Evolutionary conservation across 2,797 vertebrate genomes (phyloP).

Genomic region (Eulemur albifrons): DNA sequence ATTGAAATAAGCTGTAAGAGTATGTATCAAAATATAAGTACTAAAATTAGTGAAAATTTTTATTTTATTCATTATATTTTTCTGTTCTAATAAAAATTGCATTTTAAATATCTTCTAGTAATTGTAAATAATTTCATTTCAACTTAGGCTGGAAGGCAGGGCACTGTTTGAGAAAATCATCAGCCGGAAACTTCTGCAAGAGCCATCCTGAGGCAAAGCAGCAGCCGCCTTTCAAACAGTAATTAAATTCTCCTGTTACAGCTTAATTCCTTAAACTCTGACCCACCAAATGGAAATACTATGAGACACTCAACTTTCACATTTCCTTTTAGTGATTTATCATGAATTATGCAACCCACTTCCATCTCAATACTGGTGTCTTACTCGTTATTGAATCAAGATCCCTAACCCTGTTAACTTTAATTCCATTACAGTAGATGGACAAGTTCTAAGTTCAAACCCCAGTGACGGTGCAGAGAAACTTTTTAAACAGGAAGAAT

Average conservation of each 20-base stretch:
- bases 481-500: neutral
- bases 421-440: neutral
- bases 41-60: neutral
- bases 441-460: neutral
- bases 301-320: neutral
- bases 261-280: constrained; percentile 26
- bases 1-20: neutral
- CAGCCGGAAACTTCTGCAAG: neutral
- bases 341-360: constrained; percentile 1
- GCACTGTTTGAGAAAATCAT: neutral
- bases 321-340: constrained; percentile 17
- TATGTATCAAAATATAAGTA: neutral
- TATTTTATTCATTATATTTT: neutral
- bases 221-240: neutral
- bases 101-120: neutral
- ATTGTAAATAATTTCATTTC: neutral
- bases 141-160: neutral
- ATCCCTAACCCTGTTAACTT: neutral
- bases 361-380: neutral
- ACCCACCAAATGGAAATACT: constrained; percentile 33
- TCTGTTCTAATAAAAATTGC: neutral
- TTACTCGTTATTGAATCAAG: neutral
- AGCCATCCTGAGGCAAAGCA: constrained; percentile 24
- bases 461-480: neutral
- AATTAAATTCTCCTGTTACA: constrained; percentile 52